phyloP scores from a whole-genome alignment of 2,113 vertebrate genomes.

The Limnothrissa miodon region DNA sequence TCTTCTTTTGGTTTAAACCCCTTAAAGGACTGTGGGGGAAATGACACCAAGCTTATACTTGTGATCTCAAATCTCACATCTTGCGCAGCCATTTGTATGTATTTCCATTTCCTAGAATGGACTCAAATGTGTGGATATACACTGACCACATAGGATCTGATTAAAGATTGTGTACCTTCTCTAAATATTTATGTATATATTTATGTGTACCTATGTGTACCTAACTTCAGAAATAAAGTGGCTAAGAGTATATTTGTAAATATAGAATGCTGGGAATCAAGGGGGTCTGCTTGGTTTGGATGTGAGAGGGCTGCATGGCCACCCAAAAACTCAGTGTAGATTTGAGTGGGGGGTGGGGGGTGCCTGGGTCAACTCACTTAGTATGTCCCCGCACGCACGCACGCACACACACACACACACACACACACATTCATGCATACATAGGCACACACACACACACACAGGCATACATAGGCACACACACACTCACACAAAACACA shows the following conservation, averaged over 20 bases:
- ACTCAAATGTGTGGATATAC: neutral
- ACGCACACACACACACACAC: slow-evolving; percentile 1
- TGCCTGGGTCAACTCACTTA: slow-evolving; percentile 28
- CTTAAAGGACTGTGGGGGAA: neutral
- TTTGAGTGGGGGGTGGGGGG: neutral
- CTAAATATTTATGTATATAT: neutral
- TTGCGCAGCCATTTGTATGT: neutral
- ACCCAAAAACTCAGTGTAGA: neutral
- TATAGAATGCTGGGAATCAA: neutral
- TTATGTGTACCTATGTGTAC: neutral
- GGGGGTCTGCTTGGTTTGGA: neutral
- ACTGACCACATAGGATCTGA: neutral
- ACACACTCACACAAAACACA: neutral
- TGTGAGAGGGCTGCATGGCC: neutral
- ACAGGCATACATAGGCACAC: neutral
- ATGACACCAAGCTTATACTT: neutral
- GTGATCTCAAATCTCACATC: neutral
- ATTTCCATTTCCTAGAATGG: neutral
- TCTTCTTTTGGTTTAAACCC: slow-evolving; percentile 4
- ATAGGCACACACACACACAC: neutral
- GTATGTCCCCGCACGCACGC: neutral
- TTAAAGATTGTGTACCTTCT: neutral
- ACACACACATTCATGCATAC: too few species aligned
- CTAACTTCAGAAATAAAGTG: neutral
- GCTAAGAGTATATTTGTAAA: neutral